These are phyloP conservation scores for Scolanthus callimorphus DNA, from an alignment of 92 coral and sea anemone species.

Conservation along the genomic window DNA sequence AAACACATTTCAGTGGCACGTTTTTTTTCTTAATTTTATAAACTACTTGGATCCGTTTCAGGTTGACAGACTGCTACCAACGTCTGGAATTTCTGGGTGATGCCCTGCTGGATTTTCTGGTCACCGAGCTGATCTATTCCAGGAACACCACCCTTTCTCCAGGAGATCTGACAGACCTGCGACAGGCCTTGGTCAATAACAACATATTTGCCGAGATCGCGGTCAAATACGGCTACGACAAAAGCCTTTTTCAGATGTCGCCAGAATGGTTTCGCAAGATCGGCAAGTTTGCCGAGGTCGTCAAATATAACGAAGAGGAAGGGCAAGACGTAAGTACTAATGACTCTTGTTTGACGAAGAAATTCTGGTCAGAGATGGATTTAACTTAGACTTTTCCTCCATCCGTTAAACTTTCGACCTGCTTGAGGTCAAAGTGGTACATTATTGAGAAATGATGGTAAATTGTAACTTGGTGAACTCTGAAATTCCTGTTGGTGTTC, in stretches of 20 bases:
- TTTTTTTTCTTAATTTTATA: no score
- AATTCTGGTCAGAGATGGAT: no score
- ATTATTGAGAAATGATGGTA: no score
- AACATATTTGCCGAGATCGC: constrained; percentile 93
- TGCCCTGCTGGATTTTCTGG: constrained; percentile 87
- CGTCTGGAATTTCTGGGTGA: constrained; percentile 98
- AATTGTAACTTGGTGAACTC: neutral
- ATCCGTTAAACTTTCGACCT: no score
- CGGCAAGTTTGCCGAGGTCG: constrained; percentile 51
- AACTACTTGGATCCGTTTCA: no score
- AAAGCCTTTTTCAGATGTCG: constrained; percentile 75
- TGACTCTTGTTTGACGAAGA: no score
- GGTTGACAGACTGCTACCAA: constrained; percentile 68
- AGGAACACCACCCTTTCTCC: constrained; percentile 63
- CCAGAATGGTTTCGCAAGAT: constrained; percentile 80
- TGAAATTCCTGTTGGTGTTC: neutral
- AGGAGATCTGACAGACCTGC: constrained; percentile 83
- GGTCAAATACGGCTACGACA: constrained; percentile 65
- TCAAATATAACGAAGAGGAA: constrained; percentile 23
- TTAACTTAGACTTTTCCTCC: no score
- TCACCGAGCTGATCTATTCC: constrained; percentile 87
- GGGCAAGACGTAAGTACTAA: no score
- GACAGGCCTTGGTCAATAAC: constrained; percentile 95
- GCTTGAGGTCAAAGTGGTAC: no score
- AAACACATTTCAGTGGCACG: no score